Conservation (phyloP, 2,888 invertebrate genomes). For the Alloplasta piceator region DNA sequence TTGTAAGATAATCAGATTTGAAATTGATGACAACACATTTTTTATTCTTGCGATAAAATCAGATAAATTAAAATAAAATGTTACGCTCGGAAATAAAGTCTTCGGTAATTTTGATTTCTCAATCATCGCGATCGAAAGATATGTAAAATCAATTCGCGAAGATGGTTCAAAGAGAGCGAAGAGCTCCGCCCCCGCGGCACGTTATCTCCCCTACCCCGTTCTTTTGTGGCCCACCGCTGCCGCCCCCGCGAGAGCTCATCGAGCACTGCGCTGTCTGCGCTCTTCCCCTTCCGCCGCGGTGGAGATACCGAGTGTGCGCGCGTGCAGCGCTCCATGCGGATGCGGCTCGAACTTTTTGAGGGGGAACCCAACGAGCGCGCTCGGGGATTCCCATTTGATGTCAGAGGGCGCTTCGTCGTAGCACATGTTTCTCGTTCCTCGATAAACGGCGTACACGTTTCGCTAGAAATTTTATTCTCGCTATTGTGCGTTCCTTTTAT, state of each 20-base stretch:
- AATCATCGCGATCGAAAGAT: conserved; percentile 29
- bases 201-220: conserved; percentile 72
- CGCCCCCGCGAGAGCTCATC: conserved; percentile 66
- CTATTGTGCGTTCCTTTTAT: no score
- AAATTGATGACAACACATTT: background rate
- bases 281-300: conserved; percentile 70
- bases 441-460: no score
- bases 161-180: conserved; percentile 61
- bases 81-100: background rate
- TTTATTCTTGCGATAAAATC: background rate
- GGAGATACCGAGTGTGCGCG: conserved; percentile 13
- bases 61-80: background rate
- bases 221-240: conserved; percentile 78
- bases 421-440: no score
- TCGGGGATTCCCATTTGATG: no score
- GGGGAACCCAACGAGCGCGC: no score
- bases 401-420: no score
- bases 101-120: conserved; percentile 21
- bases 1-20: background rate
- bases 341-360: conserved; percentile 69
- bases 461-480: no score
- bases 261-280: conserved; percentile 56
- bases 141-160: conserved; percentile 52
- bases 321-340: conserved; percentile 72
- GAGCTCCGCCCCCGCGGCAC: conserved; percentile 81